Evolutionary conservation across 2,888 invertebrate species (phyloP).

Genomic region (Cantharis nigra): DNA sequence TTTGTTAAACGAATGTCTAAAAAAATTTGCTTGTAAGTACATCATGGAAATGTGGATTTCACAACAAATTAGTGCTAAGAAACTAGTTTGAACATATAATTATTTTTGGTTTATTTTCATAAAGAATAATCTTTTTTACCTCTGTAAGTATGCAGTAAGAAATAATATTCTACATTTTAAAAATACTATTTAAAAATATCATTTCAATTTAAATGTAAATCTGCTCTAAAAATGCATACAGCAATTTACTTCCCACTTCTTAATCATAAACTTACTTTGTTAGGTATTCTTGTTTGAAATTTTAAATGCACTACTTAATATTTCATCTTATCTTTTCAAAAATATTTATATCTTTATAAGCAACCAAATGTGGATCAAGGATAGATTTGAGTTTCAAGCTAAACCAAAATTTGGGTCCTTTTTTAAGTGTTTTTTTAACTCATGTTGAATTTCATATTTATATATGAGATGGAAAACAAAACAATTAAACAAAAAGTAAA

Average conservation of each 20-base stretch:
- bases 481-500: too few relatives aligned
- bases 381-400: too few relatives aligned
- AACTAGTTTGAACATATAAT: too few relatives aligned
- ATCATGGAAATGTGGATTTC: not conserved
- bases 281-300: not conserved
- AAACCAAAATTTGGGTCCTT: too few relatives aligned
- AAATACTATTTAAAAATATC: not conserved
- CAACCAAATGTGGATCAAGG: too few relatives aligned
- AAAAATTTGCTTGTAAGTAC: not conserved
- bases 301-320: not conserved
- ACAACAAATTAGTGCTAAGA: not conserved
- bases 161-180: not conserved
- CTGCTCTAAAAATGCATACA: not conserved
- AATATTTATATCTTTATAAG: not conserved
- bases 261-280: not conserved
- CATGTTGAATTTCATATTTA: too few relatives aligned
- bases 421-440: too few relatives aligned
- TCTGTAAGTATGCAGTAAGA: not conserved
- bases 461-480: too few relatives aligned
- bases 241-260: not conserved
- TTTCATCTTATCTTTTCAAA: not conserved
- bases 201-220: not conserved
- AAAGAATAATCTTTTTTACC: not conserved
- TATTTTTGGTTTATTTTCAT: not conserved
- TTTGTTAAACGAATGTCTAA: not conserved